These are phyloP conservation scores for Dryoscopus gambensis DNA, from an alignment of 2,113 vertebrate species.

Conservation along the genomic window DNA sequence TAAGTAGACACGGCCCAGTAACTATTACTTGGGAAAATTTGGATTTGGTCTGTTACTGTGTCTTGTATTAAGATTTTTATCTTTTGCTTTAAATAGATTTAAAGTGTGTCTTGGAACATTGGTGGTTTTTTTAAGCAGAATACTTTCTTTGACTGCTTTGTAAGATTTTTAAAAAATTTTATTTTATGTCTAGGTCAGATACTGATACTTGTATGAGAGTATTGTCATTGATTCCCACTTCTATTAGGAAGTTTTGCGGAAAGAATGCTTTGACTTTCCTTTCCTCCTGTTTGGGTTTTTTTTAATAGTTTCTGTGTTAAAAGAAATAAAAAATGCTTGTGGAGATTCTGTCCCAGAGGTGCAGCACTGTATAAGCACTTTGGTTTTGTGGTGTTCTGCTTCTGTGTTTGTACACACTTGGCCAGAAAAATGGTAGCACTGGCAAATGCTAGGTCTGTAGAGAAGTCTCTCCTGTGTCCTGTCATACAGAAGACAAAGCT, in stretches of 20 bases:
- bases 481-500: neutral
- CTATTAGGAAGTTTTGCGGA: neutral
- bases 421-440: neutral
- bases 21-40: neutral
- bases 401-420: neutral
- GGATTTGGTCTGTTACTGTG: neutral
- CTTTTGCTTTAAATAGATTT: neutral
- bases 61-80: neutral
- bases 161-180: neutral
- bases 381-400: neutral
- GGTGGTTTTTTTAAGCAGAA: neutral
- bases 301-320: neutral
- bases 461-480: neutral
- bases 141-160: neutral
- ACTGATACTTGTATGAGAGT: neutral
- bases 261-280: neutral
- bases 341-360: neutral
- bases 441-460: neutral
- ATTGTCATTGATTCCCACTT: neutral
- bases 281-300: neutral
- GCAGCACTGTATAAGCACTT: neutral
- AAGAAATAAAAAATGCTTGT: neutral
- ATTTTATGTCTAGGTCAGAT: neutral
- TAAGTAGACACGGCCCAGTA: constrained; percentile 75
- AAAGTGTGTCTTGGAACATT: neutral